These are phyloP conservation scores for Eristalis tenax DNA, from an alignment of 2,888 invertebrate species.

Conservation along the genomic window DNA sequence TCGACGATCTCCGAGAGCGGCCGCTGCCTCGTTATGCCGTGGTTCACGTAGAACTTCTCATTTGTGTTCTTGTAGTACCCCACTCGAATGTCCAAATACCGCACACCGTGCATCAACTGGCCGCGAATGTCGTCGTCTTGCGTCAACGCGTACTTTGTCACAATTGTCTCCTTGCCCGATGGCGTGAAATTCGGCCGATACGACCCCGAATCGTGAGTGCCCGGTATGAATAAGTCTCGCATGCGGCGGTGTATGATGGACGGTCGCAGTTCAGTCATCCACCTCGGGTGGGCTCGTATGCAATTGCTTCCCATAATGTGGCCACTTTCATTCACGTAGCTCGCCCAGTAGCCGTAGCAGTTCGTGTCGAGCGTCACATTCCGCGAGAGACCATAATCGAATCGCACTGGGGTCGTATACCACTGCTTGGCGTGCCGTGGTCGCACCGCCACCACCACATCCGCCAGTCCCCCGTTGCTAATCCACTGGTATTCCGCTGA, in stretches of 20 bases:
- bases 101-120: slow-evolving; percentile 84
- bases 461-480: slow-evolving; percentile 76
- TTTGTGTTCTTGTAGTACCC: slow-evolving; percentile 81
- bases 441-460: slow-evolving; percentile 76
- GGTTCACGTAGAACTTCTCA: slow-evolving; percentile 83
- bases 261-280: slow-evolving; percentile 83
- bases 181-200: slow-evolving; percentile 81
- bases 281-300: slow-evolving; percentile 82
- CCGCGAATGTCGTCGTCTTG: slow-evolving; percentile 84
- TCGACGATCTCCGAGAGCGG: slow-evolving; percentile 82
- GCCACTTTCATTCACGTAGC: slow-evolving; percentile 78
- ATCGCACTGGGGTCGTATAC: slow-evolving; percentile 79
- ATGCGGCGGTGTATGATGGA: slow-evolving; percentile 78
- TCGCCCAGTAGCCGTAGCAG: slow-evolving; percentile 81
- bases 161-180: slow-evolving; percentile 78
- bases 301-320: slow-evolving; percentile 81
- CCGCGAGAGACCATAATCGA: slow-evolving; percentile 76
- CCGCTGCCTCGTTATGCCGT: slow-evolving; percentile 82
- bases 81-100: slow-evolving; percentile 85
- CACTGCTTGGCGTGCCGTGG: slow-evolving; percentile 77
- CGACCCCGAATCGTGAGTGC: slow-evolving; percentile 87
- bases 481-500: slow-evolving; percentile 75
- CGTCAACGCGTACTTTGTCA: slow-evolving; percentile 82
- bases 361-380: slow-evolving; percentile 76
- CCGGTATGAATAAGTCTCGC: slow-evolving; percentile 85